Base-by-base conservation (phyloP, 2,888 invertebrate species). In the Oscheius sp. region DNA sequence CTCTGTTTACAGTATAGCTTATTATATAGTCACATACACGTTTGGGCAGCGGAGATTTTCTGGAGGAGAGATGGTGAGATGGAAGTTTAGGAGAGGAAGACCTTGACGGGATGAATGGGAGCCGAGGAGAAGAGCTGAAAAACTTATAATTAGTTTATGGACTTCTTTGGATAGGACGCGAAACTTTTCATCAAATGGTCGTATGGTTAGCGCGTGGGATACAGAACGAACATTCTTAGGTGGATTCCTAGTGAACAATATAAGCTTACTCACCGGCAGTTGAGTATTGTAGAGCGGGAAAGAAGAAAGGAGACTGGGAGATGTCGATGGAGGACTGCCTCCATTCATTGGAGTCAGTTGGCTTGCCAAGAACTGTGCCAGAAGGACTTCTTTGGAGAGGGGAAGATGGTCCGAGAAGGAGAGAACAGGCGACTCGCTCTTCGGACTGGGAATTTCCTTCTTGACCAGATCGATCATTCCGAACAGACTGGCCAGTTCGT, bases 401-500 rank as follows among this genome's bases (percentile, higher is more conserved):
- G 72, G 32, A n/a, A 72, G 13, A 58, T 48, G 29, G 2, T 68
- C 68, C 13, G 51, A 48, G 50, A 65, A 3, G 13, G 55, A 55
- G 35, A 57, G 58, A 1, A 58, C 47, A 21, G 70, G 70, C 10
- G 70, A 59, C 7, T 70, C 70, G 37, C 70, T 72, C 48, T 72
- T 60, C 11, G 72, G 72, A 47, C 37, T 62, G 55, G 57, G 51
- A 11, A 55, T 53, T 29, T 81, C 81, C 58, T 74, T 71, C 66
- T 81, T 81, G 48, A 75, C 63, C 2, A 74, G 73, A 42, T 84
- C 84, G 21, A 77, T 71, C 59, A 86, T 75, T 10, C 87, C 87
- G 59, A 87, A 85, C 13, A 87, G 73, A 7, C 77, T 76, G 21
- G 83, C 75, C 21, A 87, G 73, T 7, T 73, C 60, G 21, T 77